These are phyloP conservation scores for Dolichopus griseipennis DNA, from an alignment of 2,888 invertebrate species.

Conservation along the genomic window DNA sequence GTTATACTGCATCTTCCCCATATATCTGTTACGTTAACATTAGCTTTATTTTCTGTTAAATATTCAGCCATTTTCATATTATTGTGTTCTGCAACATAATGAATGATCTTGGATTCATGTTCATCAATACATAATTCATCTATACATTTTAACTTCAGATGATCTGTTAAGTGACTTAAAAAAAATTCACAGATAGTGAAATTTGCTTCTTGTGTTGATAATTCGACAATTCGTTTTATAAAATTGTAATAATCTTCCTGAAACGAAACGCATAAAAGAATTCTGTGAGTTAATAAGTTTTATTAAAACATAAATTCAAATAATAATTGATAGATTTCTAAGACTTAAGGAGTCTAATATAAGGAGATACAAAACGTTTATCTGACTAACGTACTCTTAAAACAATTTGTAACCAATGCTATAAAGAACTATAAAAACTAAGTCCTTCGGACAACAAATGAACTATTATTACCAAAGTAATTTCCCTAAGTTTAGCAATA, in stretches of 20 bases:
- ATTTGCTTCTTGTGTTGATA: not conserved
- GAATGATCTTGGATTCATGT: not conserved
- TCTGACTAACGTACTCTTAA: no score
- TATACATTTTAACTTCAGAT: not conserved
- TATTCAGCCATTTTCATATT: not conserved
- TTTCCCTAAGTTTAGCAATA: no score
- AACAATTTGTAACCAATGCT: no score
- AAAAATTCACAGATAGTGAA: not conserved
- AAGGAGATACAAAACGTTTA: no score
- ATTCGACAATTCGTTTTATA: not conserved
- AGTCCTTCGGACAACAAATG: no score
- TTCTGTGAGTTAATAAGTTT: no score
- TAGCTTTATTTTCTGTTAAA: not conserved
- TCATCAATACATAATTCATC: not conserved
- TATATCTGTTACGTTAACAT: not conserved
- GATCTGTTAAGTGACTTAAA: not conserved
- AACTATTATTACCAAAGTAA: no score
- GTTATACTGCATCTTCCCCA: constrained; percentile 7
- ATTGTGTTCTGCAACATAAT: not conserved
- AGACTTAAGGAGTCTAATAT: no score
- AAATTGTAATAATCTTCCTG: not conserved
- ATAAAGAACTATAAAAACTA: no score
- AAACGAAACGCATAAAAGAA: no score
- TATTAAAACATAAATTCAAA: no score
- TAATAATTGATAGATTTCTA: no score